Evolutionary conservation across 2,797 vertebrate species (phyloP).

Genomic region (Cheirogaleus major): DNA sequence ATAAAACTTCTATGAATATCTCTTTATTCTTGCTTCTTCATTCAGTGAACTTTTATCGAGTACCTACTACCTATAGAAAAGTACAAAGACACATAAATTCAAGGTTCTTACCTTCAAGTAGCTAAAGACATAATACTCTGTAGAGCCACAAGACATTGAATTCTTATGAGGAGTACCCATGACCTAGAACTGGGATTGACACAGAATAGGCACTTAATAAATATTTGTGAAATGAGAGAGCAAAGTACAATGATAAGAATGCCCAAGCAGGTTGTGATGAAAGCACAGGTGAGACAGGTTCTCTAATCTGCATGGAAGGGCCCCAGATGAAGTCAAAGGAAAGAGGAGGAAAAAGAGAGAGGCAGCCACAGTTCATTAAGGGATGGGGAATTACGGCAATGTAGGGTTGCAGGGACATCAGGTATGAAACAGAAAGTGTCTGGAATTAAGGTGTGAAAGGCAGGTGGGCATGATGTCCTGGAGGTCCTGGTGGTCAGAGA

Average conservation of each 20-base stretch:
- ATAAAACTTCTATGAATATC: not conserved
- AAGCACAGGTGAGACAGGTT: not conserved
- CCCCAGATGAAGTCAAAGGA: not conserved
- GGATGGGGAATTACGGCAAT: not conserved
- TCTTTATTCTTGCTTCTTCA: not conserved
- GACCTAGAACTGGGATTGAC: not conserved
- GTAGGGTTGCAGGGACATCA: not conserved
- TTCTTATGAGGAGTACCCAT: not conserved
- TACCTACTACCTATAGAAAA: not conserved
- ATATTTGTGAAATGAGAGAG: not conserved
- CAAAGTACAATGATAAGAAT: not conserved
- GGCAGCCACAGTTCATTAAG: fast-evolving
- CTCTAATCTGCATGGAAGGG: not conserved
- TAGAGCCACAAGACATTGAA: not conserved
- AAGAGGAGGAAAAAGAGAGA: not conserved
- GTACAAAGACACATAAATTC: not conserved
- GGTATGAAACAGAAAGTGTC: not conserved
- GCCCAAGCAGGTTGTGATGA: not conserved
- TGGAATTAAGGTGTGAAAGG: not conserved
- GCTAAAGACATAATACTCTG: not conserved
- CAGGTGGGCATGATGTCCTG: no score
- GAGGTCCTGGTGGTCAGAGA: not conserved
- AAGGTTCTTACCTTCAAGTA: not conserved
- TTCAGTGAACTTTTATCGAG: not conserved
- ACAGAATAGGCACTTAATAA: not conserved